Percentiles rank a stretch among this genome's conserved stretches.
Evolutionary conservation across 1,140 invertebrate genomes (phyloP).

Genomic region (Saccostrea cuccullata): DNA sequence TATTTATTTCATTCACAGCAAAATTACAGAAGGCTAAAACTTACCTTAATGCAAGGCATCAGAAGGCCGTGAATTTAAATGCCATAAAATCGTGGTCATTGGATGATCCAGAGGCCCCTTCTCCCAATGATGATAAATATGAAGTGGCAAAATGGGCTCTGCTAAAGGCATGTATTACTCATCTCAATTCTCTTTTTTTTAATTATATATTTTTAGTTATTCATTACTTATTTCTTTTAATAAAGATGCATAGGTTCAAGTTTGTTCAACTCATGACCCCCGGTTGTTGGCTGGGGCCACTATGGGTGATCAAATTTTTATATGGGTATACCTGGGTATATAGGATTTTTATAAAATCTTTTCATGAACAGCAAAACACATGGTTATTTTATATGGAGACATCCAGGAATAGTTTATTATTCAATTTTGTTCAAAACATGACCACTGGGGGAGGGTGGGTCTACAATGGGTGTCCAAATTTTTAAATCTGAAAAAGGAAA

Average conservation of each 20-base stretch:
- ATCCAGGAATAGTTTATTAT: too few species aligned
- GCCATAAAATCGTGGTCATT: conserved; percentile 63
- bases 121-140: conserved; percentile 67
- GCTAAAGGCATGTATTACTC: conserved; percentile 57
- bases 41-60: conserved; percentile 44
- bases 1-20: conserved; percentile 20
- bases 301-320: background rate
- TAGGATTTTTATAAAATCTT: too few species aligned
- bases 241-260: too few species aligned
- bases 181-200: too few species aligned
- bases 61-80: conserved; percentile 58
- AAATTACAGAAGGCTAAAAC: conserved; percentile 39
- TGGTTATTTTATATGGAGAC: too few species aligned
- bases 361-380: too few species aligned
- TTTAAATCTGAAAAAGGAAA: too few species aligned
- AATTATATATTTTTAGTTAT: too few species aligned
- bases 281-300: too few species aligned
- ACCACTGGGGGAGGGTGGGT: background rate
- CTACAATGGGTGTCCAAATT: too few species aligned
- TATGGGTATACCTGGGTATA: background rate
- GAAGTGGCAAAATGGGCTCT: conserved; percentile 69
- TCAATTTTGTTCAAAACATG: background rate
- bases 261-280: background rate
- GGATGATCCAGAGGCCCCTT: conserved; percentile 62
- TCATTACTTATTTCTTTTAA: too few species aligned